Conservation (phyloP, 35 echinoderm and acorn worm genomes). For the Apostichopus californicus region DNA sequence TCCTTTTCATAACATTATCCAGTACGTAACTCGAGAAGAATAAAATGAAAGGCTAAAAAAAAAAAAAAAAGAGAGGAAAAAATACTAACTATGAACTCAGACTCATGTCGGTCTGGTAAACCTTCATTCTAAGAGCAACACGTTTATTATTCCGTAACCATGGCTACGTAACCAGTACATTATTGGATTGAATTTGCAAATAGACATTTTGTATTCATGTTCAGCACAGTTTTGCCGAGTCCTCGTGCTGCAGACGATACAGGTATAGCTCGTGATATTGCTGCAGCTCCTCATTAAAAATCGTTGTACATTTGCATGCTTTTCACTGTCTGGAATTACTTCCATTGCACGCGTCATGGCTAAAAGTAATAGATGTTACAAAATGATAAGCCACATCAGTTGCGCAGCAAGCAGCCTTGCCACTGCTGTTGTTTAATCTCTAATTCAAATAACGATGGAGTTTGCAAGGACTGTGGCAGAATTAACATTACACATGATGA, state of each 20-base stretch:
- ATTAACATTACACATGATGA: too few relatives aligned
- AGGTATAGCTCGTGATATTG: background rate
- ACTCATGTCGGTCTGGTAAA: background rate
- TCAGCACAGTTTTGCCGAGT: conserved; percentile 22
- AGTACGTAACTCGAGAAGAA: background rate
- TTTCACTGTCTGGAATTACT: too few relatives aligned
- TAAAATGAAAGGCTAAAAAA: background rate
- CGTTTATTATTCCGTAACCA: conserved; percentile 50
- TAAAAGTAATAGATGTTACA: too few relatives aligned
- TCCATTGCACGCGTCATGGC: too few relatives aligned
- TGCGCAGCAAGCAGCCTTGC: too few relatives aligned
- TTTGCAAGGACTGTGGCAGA: too few relatives aligned
- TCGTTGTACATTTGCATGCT: too few relatives aligned
- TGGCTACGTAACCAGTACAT: conserved; percentile 9
- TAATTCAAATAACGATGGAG: too few relatives aligned
- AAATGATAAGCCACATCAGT: too few relatives aligned
- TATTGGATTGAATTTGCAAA: conserved; percentile 46
- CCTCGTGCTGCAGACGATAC: background rate
- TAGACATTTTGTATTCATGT: conserved; percentile 38
- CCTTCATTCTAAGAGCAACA: conserved; percentile 40
- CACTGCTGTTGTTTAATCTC: too few relatives aligned
- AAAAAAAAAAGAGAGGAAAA: background rate
- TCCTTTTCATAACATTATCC: background rate
- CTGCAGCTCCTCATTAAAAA: too few relatives aligned
- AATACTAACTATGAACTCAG: background rate